phyloP scores from a whole-genome alignment of 2,113 vertebrate genomes.

The Cygnus buccinator region DNA sequence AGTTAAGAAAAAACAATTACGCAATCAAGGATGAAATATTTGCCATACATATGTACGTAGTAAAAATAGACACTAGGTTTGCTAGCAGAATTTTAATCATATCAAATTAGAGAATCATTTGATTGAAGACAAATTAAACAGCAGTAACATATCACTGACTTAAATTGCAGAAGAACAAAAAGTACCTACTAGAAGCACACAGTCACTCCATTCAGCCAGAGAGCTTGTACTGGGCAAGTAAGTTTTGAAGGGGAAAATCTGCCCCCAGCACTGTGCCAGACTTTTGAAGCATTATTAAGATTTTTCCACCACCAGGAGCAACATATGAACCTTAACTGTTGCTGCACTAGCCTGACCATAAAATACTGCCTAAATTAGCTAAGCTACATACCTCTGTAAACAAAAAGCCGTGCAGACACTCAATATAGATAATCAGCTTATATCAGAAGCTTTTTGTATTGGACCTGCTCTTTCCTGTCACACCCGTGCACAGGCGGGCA shows the following conservation, averaged over 20 bases:
- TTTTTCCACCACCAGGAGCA: not conserved
- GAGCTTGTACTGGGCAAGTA: not conserved
- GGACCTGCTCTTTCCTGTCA: not conserved
- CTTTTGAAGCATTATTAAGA: not conserved
- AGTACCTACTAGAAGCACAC: not conserved
- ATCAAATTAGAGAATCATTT: not conserved
- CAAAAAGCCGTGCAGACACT: not conserved
- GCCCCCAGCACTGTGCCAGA: not conserved
- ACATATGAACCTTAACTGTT: rapidly evolving
- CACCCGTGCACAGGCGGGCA: not conserved
- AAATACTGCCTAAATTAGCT: not conserved
- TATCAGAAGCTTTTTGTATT: not conserved
- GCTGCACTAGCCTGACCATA: not conserved
- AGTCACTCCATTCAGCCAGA: rapidly evolving
- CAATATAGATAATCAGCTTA: not conserved
- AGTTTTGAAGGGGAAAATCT: not conserved
- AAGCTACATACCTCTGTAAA: not conserved
- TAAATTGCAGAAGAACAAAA: not conserved
- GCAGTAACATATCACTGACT: not conserved
- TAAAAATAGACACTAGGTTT: not conserved
- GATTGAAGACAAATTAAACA: not conserved
- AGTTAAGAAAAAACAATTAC: not conserved
- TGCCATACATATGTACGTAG: not conserved
- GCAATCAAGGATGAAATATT: not conserved
- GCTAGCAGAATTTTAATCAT: not conserved